Evolutionary conservation across 2,797 vertebrate species (phyloP).

Genomic region (Myotis pilosus): DNA sequence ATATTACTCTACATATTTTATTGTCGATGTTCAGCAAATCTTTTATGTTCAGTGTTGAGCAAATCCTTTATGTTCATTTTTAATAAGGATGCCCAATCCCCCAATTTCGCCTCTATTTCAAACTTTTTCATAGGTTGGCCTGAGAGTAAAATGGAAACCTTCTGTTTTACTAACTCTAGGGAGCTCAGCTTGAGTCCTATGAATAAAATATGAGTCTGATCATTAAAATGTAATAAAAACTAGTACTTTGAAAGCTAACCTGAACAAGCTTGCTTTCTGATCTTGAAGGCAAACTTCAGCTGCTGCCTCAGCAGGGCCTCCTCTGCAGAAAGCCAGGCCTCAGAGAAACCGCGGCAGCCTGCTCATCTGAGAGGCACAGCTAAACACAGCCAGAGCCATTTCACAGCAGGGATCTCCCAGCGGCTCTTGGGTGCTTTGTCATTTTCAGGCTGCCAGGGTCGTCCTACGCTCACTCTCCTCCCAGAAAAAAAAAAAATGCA

Average conservation of each 20-base stretch:
- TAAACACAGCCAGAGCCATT: neutral
- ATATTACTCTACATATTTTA: neutral
- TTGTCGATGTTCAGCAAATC: neutral
- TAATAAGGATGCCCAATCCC: neutral
- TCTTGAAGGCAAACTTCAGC: conserved; percentile 44
- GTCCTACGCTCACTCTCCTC: neutral
- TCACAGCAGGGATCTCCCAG: neutral
- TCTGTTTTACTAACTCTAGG: conserved; percentile 46
- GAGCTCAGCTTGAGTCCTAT: conserved; percentile 69
- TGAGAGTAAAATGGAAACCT: conserved; percentile 50
- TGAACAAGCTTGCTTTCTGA: conserved; percentile 65
- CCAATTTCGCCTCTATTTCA: conserved; percentile 21
- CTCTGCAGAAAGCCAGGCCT: neutral
- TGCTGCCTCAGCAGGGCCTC: conserved; percentile 34
- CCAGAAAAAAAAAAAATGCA: neutral
- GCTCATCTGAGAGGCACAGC: neutral
- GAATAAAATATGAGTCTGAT: conserved; percentile 75
- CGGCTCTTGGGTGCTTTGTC: neutral
- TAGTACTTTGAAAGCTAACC: conserved; percentile 67
- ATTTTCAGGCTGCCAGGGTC: neutral
- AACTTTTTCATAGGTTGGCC: conserved; percentile 27
- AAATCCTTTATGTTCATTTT: conserved; percentile 28
- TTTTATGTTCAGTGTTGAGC: conserved; percentile 12
- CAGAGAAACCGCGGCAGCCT: neutral
- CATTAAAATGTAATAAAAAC: conserved; percentile 76